Evolutionary conservation across 2,113 vertebrate species (phyloP).

Genomic region (Callaeas wilsoni): DNA sequence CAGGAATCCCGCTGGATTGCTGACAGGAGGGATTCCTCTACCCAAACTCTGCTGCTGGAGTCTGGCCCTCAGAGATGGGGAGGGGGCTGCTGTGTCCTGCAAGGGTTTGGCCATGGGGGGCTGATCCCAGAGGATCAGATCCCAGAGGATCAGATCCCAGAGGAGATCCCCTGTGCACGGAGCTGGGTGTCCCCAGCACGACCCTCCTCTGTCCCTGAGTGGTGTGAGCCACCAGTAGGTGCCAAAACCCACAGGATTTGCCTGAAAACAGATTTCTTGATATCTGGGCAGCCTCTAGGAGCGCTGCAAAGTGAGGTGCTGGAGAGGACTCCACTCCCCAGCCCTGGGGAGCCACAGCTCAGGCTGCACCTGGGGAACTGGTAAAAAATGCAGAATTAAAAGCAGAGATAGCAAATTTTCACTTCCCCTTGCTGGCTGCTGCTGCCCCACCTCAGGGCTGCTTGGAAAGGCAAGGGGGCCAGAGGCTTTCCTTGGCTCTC

Average conservation of each 20-base stretch:
- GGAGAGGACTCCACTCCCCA: rapidly evolving
- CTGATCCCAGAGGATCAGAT: neutral
- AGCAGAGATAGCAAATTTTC: neutral
- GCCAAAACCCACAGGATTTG: neutral
- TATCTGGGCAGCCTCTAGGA: neutral
- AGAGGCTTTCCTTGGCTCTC: neutral
- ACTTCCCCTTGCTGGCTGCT: neutral
- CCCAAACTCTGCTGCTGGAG: neutral
- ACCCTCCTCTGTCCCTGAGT: neutral
- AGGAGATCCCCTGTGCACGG: rapidly evolving
- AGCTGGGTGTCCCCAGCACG: neutral
- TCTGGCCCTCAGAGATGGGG: rapidly evolving
- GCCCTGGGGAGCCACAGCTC: neutral
- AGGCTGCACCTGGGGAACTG: neutral
- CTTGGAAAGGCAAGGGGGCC: neutral
- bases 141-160: too few relatives aligned
- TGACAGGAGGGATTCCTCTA: rapidly evolving
- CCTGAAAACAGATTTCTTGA: neutral
- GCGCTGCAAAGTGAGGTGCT: neutral
- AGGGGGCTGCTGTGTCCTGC: neutral
- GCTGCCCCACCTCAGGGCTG: rapidly evolving
- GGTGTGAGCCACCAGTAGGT: neutral
- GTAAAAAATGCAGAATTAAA: neutral
- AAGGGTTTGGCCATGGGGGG: neutral
- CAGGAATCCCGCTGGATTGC: neutral